Evolutionary conservation across 2,113 vertebrate species (phyloP).

Genomic region (Recurvirostra avosetta): DNA sequence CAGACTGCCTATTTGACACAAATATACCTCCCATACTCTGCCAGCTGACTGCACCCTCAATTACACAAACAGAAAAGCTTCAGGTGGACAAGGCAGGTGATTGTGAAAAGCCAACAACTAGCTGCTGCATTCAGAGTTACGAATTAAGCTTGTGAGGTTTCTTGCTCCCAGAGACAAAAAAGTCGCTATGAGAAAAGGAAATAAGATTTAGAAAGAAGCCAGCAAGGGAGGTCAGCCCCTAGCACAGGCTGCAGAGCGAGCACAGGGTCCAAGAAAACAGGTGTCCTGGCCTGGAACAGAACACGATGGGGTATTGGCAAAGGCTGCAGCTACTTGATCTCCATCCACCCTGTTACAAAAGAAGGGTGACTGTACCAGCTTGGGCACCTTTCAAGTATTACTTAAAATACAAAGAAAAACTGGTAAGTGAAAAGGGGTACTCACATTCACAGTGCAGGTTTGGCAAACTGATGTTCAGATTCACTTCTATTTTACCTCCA

Average conservation of each 20-base stretch:
- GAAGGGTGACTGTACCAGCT: not conserved
- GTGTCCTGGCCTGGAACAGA: not conserved
- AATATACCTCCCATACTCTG: not conserved
- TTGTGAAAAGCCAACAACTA: not conserved
- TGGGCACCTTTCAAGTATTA: not conserved
- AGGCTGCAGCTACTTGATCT: not conserved
- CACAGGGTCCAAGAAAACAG: not conserved
- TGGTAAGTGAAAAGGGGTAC: constrained; percentile 63
- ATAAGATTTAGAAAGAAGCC: not conserved
- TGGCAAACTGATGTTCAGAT: constrained; percentile 97
- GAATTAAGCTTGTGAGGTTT: not conserved
- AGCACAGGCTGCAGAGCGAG: not conserved
- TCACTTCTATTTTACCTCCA: constrained; percentile 98
- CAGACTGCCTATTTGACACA: not conserved
- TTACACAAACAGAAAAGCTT: not conserved
- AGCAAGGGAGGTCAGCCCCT: not conserved
- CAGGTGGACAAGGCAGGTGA: not conserved
- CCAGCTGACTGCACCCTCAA: not conserved
- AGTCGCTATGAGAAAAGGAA: not conserved
- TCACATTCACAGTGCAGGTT: constrained; percentile 97
- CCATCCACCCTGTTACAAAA: not conserved
- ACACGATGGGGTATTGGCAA: not conserved
- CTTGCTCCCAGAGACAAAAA: not conserved
- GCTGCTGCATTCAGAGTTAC: not conserved
- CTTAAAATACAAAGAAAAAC: not conserved